A percentile compares a stretch with the other conserved stretches of the same genome.
These are phyloP conservation scores for Aldrovandia affinis DNA, from an alignment of 2,797 vertebrate genomes.

Conservation along the genomic window DNA sequence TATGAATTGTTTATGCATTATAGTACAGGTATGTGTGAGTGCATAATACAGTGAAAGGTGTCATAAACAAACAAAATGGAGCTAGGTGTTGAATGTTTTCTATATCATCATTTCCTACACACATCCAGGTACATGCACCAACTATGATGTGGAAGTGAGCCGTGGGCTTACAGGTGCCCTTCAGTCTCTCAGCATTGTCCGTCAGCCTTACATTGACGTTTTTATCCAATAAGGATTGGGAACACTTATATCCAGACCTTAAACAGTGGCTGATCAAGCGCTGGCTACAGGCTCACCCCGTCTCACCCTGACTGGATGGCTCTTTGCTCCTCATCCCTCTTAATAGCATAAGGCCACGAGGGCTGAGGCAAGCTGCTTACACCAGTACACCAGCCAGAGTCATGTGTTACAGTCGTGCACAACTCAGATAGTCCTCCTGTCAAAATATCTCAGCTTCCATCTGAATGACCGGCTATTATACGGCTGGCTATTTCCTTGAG, in stretches of 20 bases:
- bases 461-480: not conserved
- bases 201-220: not conserved
- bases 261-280: not conserved
- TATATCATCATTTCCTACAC: not conserved
- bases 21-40: no score
- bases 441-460: not conserved
- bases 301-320: conserved; percentile 3
- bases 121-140: not conserved
- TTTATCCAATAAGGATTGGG: conserved; percentile 30
- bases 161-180: not conserved
- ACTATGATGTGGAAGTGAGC: not conserved
- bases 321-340: conserved; percentile 16
- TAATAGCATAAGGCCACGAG: conserved; percentile 32
- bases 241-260: not conserved
- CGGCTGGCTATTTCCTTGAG: not conserved
- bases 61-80: no score
- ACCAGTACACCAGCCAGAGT: not conserved
- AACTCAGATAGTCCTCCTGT: not conserved
- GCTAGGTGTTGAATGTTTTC: not conserved
- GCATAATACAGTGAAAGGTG: no score
- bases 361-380: conserved; percentile 32
- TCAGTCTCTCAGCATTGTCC: not conserved
- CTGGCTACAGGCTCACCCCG: conserved; percentile 9
- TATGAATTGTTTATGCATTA: no score
- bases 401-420: not conserved